Conservation (phyloP, 2,113 vertebrate species). For the Rhinolophus sinicus region DNA sequence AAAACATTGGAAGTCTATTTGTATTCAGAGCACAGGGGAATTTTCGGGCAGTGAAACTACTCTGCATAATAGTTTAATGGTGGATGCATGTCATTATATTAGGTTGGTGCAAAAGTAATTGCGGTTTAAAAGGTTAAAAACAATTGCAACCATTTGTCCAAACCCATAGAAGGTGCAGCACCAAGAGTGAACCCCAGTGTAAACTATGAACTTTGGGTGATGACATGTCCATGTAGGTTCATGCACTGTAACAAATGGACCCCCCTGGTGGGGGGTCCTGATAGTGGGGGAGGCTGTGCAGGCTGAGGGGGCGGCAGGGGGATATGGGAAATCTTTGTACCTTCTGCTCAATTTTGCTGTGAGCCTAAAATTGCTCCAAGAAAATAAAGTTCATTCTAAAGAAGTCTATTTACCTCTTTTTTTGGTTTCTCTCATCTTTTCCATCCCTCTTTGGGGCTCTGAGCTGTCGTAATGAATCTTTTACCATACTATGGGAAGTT, state of each 20-base stretch:
- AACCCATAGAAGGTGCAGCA: background rate
- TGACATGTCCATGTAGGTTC: background rate
- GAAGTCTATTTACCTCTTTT: background rate
- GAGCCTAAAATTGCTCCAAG: background rate
- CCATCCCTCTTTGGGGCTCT: background rate
- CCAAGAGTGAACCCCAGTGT: background rate
- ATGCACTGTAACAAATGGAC: background rate
- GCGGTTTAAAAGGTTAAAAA: too few relatives aligned
- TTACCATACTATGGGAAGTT: constrained; percentile 37
- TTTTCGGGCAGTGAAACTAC: background rate
- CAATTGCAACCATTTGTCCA: background rate
- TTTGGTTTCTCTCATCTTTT: background rate
- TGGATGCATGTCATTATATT: background rate
- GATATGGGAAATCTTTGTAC: background rate
- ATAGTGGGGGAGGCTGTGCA: background rate
- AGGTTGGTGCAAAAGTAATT: too few relatives aligned
- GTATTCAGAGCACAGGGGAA: background rate
- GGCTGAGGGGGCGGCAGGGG: too few relatives aligned
- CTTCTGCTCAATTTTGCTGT: background rate
- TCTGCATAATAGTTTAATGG: background rate
- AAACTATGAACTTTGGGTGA: background rate
- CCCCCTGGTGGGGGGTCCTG: background rate
- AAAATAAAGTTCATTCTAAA: background rate
- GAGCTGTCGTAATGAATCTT: constrained; percentile 27
- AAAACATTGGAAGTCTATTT: background rate